Evolutionary conservation across 1,140 invertebrate genomes (phyloP).

Genomic region (Papilio glaucus): DNA sequence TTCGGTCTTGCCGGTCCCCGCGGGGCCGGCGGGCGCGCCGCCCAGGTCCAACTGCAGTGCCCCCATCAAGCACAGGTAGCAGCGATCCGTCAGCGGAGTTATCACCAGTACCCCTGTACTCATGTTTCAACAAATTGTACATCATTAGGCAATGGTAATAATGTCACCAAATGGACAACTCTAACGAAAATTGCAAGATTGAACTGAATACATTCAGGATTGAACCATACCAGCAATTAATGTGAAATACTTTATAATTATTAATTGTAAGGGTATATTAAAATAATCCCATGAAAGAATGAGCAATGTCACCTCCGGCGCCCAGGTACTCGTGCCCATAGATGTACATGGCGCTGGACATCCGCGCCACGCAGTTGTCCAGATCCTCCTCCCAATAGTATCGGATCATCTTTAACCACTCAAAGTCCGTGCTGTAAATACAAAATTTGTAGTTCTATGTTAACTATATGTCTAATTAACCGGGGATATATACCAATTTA

Average conservation of each 20-base stretch:
- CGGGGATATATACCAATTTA: background rate
- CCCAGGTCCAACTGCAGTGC: constrained; percentile 93
- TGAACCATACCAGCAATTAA: too few species aligned
- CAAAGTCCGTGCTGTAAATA: constrained; percentile 87
- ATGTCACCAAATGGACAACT: too few species aligned
- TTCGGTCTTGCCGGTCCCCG: constrained; percentile 98
- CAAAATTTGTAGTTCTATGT: too few species aligned
- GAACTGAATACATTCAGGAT: too few species aligned
- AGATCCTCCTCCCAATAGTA: constrained; percentile 94
- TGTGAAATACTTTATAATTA: too few species aligned
- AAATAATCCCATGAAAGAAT: background rate
- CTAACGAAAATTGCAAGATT: too few species aligned
- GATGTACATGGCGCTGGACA: constrained; percentile 90
- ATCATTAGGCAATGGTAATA: background rate
- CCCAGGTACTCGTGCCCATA: constrained; percentile 98
- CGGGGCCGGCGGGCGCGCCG: constrained; percentile 94
- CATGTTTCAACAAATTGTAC: background rate
- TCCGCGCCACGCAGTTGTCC: constrained; percentile 90
- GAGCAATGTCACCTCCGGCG: constrained; percentile 89
- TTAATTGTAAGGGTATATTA: too few species aligned
- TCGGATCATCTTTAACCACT: constrained; percentile 95
- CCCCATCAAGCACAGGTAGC: constrained; percentile 94
- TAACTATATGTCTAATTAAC: too few species aligned
- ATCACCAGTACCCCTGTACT: constrained; percentile 89
- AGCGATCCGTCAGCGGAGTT: constrained; percentile 93